A percentile compares a stretch with the other conserved stretches of the same genome.
phyloP scores from a whole-genome alignment of 1,140 invertebrate genomes.

The Orius insidiosus region DNA sequence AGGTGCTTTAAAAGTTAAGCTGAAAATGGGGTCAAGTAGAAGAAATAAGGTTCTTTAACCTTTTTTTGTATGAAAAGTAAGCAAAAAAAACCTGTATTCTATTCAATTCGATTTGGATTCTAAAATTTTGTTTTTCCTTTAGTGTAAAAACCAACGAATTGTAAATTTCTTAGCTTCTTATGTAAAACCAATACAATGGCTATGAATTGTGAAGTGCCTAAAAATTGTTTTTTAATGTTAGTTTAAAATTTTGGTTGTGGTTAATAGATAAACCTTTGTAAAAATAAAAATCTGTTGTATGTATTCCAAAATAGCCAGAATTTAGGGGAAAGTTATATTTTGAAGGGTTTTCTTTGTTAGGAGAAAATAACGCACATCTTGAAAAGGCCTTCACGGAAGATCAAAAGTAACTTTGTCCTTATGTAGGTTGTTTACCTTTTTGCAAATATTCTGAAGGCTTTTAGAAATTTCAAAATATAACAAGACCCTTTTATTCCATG shows the following conservation, averaged over 20 bases:
- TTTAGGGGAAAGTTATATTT: neutral
- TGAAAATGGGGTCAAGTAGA: slow-evolving; percentile 1
- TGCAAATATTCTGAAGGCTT: too few species aligned
- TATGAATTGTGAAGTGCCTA: slow-evolving; percentile 17
- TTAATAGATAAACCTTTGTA: neutral
- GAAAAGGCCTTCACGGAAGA: too few species aligned
- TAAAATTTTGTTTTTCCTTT: slow-evolving; percentile 4
- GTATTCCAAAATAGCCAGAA: neutral
- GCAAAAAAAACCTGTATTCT: neutral
- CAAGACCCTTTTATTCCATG: neutral
- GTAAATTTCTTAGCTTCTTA: slow-evolving; percentile 12
- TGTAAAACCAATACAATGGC: slow-evolving; percentile 15
- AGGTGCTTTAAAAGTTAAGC: neutral
- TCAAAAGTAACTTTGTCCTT: too few species aligned
- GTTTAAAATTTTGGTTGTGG: slow-evolving; percentile 1
- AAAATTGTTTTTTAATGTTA: slow-evolving; percentile 12
- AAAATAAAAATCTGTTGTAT: neutral
- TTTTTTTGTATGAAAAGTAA: neutral
- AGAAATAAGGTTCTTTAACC: neutral
- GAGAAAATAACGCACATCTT: neutral
- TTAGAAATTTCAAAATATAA: too few species aligned
- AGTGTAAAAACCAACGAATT: slow-evolving; percentile 1
- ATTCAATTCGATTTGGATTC: too few species aligned
- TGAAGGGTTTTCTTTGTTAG: neutral
- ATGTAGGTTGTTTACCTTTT: too few species aligned